A percentile compares a stretch with the other conserved stretches of the same genome.
phyloP scores from a whole-genome alignment of 2,113 vertebrate species.

The Sigmodon hispidus region DNA sequence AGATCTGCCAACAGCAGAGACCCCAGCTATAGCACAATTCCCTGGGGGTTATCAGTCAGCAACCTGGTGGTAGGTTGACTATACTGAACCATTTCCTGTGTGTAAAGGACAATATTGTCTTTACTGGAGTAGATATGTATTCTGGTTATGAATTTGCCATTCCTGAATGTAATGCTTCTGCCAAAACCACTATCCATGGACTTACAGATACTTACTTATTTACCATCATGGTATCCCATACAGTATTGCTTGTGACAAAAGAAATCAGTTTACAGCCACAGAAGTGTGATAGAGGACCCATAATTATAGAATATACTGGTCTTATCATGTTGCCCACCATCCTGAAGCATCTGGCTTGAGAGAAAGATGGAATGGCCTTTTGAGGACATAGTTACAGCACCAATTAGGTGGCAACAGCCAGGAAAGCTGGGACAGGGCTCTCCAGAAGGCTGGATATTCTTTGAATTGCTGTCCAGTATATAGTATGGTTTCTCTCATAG shows the following conservation, averaged over 20 bases:
- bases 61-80: neutral
- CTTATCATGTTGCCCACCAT: neutral
- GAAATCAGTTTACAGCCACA: neutral
- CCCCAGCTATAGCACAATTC: neutral
- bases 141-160: neutral
- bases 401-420: neutral
- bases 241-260: neutral
- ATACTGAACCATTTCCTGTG: neutral
- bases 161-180: neutral
- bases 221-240: neutral
- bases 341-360: neutral
- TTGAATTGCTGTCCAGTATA: neutral
- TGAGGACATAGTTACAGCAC: neutral
- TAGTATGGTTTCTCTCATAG: neutral
- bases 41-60: neutral
- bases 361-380: neutral
- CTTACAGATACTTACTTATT: neutral
- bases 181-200: neutral
- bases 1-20: neutral
- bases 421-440: neutral
- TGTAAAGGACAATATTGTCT: no score
- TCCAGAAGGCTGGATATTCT: neutral
- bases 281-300: neutral
- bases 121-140: neutral
- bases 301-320: neutral